Percentiles rank a stretch among this genome's conserved stretches.
These are phyloP conservation scores for Psittacula cyanocephala DNA, from an alignment of 2,113 vertebrate genomes.

Conservation along the genomic window DNA sequence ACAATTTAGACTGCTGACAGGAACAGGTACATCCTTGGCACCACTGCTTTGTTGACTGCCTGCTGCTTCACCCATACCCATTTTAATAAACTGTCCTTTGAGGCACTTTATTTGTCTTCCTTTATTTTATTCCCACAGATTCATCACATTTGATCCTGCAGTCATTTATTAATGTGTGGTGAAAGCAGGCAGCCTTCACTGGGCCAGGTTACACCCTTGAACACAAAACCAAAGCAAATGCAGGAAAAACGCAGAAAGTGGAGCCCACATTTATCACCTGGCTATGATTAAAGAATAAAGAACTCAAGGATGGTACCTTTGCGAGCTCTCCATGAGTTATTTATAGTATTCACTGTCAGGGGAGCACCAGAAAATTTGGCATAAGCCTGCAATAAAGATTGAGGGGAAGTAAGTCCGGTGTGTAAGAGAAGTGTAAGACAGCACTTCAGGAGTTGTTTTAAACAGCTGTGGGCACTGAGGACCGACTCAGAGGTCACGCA, in stretches of 20 bases:
- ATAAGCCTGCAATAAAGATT: conserved; percentile 84
- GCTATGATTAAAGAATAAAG: neutral
- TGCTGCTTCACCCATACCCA: neutral
- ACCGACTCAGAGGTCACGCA: too few relatives aligned
- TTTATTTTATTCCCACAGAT: neutral
- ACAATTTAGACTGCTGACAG: neutral
- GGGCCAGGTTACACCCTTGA: accelerated
- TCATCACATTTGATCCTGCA: neutral
- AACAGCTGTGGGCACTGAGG: neutral
- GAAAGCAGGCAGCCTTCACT: neutral
- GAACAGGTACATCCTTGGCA: neutral
- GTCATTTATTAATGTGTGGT: accelerated
- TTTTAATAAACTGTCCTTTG: neutral
- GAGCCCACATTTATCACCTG: accelerated
- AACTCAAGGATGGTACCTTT: conserved; percentile 78
- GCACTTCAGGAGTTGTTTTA: neutral
- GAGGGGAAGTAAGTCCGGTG: neutral
- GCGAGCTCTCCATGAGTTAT: conserved; percentile 87
- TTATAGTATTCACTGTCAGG: conserved; percentile 81
- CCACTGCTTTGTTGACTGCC: neutral
- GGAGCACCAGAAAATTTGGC: conserved; percentile 90
- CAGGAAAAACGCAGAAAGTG: neutral
- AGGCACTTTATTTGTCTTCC: neutral
- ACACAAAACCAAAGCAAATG: neutral
- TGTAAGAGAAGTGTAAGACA: neutral